Evolutionary conservation across 2,113 vertebrate genomes (phyloP).

Genomic region (Penelope pileata): DNA sequence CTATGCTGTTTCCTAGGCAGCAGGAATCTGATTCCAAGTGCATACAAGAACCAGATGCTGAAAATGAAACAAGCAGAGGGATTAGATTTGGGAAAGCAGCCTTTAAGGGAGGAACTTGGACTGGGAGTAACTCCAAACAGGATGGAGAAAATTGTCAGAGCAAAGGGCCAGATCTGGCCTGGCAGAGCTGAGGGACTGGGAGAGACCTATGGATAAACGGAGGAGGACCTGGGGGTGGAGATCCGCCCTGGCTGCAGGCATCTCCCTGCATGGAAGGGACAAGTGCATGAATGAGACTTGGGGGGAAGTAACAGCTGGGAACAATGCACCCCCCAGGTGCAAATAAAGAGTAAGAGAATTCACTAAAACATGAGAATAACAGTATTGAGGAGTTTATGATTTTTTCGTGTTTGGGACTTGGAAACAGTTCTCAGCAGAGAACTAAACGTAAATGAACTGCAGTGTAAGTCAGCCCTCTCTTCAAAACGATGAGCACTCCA

Average conservation of each 20-base stretch:
- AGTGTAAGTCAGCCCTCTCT: neutral
- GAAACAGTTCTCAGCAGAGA: neutral
- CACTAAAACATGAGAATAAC: neutral
- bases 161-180: neutral
- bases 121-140: neutral
- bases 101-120: neutral
- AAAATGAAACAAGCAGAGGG: neutral
- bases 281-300: fast-evolving
- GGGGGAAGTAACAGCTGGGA: neutral
- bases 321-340: neutral
- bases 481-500: neutral
- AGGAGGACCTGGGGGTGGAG: neutral
- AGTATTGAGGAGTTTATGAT: neutral
- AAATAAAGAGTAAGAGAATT: neutral
- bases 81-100: neutral
- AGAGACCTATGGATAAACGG: neutral
- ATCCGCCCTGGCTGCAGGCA: neutral
- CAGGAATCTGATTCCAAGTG: neutral
- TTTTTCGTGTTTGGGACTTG: fast-evolving
- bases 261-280: neutral
- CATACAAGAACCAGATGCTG: neutral
- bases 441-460: neutral
- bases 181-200: neutral
- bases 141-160: neutral
- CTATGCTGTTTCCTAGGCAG: neutral